phyloP scores from a whole-genome alignment of 2,888 invertebrate species.

The Candidula unifasciata region DNA sequence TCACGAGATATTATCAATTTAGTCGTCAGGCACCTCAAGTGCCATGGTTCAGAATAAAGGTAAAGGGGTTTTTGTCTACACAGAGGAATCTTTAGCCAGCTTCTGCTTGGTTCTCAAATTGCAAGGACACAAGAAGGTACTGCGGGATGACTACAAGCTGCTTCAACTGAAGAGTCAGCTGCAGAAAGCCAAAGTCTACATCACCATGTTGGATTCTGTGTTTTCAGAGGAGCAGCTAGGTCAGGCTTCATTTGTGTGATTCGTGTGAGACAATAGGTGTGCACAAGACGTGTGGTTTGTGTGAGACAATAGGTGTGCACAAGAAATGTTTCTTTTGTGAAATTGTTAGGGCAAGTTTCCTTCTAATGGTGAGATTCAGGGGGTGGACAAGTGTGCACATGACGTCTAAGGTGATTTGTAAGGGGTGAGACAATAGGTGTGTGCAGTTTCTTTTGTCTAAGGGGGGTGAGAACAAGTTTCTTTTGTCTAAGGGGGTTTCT shows the following conservation, averaged over 20 bases:
- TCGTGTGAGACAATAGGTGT: neutral
- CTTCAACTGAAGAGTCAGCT: slow-evolving; percentile 95
- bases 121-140: slow-evolving; percentile 93
- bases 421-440: too few relatives aligned
- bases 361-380: too few relatives aligned
- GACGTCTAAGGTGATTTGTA: too few relatives aligned
- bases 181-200: slow-evolving; percentile 94
- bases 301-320: too few relatives aligned
- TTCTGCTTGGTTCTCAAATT: slow-evolving; percentile 97
- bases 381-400: too few relatives aligned
- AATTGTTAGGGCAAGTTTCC: too few relatives aligned
- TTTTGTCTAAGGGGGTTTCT: too few relatives aligned
- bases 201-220: slow-evolving; percentile 89
- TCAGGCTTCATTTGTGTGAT: slow-evolving; percentile 77
- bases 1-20: slow-evolving; percentile 96
- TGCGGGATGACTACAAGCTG: slow-evolving; percentile 95
- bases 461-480: too few relatives aligned
- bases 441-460: too few relatives aligned
- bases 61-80: slow-evolving; percentile 87
- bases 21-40: slow-evolving; percentile 95
- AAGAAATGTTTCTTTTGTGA: too few relatives aligned
- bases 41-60: slow-evolving; percentile 70
- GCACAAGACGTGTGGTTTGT: too few relatives aligned
- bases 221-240: slow-evolving; percentile 78
- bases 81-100: slow-evolving; percentile 87